Evolutionary conservation across 92 coral and sea anemone species (phyloP).

Genomic region (Epizoanthus fatuus): DNA sequence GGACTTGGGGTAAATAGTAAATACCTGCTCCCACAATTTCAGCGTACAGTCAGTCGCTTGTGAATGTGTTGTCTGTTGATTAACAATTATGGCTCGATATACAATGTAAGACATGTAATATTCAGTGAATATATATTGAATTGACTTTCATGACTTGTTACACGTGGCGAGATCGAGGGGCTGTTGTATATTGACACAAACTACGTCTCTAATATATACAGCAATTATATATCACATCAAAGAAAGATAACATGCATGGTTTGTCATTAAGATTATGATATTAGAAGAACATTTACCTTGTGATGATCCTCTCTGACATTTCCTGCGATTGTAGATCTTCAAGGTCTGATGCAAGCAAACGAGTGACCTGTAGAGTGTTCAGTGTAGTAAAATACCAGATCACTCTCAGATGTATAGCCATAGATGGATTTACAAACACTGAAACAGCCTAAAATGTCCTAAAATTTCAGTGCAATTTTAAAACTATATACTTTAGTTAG

Average conservation of each 20-base stretch:
- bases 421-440: not conserved
- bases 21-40: too few species aligned
- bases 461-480: not conserved
- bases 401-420: constrained; percentile 22
- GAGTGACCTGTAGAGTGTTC: constrained; percentile 25
- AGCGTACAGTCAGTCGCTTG: too few species aligned
- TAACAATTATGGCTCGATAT: not conserved
- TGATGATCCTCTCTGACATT: constrained; percentile 4
- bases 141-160: constrained; percentile 7
- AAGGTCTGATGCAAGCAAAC: constrained; percentile 50
- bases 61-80: too few species aligned
- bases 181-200: too few species aligned
- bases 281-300: constrained; percentile 18
- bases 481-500: not conserved
- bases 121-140: not conserved
- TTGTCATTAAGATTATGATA: not conserved
- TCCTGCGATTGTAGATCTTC: constrained; percentile 29
- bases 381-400: not conserved
- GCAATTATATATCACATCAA: too few species aligned
- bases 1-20: too few species aligned
- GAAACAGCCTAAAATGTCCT: not conserved
- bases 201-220: too few species aligned
- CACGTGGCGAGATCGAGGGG: constrained; percentile 21
- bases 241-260: too few species aligned
- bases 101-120: not conserved